Conservation (phyloP, 2,797 vertebrate species). For the Phalloptychus januarius region DNA sequence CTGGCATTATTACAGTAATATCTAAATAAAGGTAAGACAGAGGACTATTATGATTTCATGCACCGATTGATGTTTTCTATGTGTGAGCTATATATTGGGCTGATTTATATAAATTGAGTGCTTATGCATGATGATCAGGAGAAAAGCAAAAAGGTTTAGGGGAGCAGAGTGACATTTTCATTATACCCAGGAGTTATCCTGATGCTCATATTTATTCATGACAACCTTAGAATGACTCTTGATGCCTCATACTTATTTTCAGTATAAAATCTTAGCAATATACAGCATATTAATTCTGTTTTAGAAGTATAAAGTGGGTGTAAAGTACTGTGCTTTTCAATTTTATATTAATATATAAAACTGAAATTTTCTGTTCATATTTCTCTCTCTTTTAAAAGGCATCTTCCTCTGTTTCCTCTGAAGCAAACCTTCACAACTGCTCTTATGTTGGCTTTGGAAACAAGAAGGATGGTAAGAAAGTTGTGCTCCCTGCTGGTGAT, state of each 20-base stretch:
- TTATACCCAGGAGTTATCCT: constrained; percentile 45
- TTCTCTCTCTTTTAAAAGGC: neutral
- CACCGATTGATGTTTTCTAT: neutral
- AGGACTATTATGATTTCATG: neutral
- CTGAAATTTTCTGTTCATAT: neutral
- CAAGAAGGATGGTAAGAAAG: constrained; percentile 55
- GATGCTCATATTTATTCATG: constrained; percentile 50
- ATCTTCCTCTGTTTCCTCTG: neutral
- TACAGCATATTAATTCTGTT: neutral
- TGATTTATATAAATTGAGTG: constrained; percentile 45
- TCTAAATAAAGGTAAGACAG: too few relatives aligned
- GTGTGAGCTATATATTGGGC: constrained; percentile 31
- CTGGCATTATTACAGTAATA: neutral
- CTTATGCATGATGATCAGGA: constrained; percentile 34
- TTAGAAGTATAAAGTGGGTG: neutral
- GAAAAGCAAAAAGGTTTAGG: neutral
- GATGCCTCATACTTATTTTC: constrained; percentile 26
- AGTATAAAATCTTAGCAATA: constrained; percentile 23
- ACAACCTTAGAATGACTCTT: constrained; percentile 40
- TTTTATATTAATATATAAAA: neutral
- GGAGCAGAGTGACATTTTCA: constrained; percentile 32
- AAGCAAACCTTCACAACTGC: neutral
- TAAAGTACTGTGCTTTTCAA: neutral
- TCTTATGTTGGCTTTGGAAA: neutral
- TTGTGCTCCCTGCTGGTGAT: constrained; percentile 69